These are phyloP conservation scores for Papilio xuthus DNA, from an alignment of 1,140 invertebrate species.

Conservation along the genomic window DNA sequence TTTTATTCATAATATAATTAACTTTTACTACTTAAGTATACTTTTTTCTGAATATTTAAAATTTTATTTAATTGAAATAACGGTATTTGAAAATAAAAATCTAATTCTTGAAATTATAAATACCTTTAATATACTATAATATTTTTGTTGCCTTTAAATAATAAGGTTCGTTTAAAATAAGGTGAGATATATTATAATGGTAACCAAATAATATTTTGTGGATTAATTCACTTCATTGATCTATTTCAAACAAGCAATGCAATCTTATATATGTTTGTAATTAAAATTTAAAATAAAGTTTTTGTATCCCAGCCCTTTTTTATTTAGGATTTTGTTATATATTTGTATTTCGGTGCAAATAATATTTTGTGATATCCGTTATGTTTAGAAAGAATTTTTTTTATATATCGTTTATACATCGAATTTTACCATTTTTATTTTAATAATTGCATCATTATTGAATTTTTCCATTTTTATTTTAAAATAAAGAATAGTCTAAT, in stretches of 20 bases:
- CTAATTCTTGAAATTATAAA: background rate
- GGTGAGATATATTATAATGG: background rate
- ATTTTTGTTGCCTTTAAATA: conserved; percentile 16
- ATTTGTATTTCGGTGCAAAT: too few relatives aligned
- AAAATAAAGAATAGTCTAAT: too few relatives aligned
- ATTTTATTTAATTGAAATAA: background rate
- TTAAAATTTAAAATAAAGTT: too few relatives aligned
- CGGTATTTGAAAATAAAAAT: background rate
- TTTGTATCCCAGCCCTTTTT: too few relatives aligned
- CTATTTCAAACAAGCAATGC: background rate
- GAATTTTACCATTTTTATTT: too few relatives aligned
- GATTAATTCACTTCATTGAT: background rate
- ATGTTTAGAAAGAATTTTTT: too few relatives aligned
- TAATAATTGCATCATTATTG: too few relatives aligned
- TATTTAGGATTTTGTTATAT: too few relatives aligned
- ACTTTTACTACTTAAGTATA: background rate
- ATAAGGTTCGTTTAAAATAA: background rate
- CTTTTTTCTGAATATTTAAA: background rate
- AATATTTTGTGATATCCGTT: too few relatives aligned
- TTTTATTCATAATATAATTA: background rate
- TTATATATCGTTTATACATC: too few relatives aligned
- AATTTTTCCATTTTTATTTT: too few relatives aligned
- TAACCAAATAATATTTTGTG: background rate
- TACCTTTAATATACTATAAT: background rate
- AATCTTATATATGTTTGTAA: background rate